Base-by-base conservation (phyloP, 2,113 vertebrate genomes). In the Hippocampus abdominalis region DNA sequence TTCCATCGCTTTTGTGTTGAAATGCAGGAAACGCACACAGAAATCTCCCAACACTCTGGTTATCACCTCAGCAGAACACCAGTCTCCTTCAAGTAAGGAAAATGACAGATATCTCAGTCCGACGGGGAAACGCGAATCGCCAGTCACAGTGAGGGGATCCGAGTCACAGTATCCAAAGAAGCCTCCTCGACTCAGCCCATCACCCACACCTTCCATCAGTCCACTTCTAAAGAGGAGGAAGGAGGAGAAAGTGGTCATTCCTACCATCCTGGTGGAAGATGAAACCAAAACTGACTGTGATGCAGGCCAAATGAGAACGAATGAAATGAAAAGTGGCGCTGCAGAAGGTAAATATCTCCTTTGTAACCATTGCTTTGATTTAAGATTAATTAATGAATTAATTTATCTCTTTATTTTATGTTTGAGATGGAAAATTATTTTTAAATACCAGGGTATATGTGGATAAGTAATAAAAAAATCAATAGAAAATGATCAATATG, bases 181-280 rank as follows among this genome's bases (percentile, higher is more conserved):
- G 72, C 79, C 87, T 29, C 71, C 78, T 0, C 67, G 79, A 3
- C 70, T 81, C 49, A 71, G 68, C n/a, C 73, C 83, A 0, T 80
- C 81, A 1, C 81, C 88, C 27, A 77, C 81, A 8, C 76, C 85
- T 0, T 74, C 80, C 10, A 2, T 80, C 69, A 89, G 88, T 69
- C 89, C 90, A 0, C 77, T 83, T 15, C 29, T 79, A 11, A 90
- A 91, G 76, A 90, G 90, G 68, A 91, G 76, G 90, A 92, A 80
- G 88, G 91, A 25, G 0, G 73, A 71, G 40, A 91, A 79, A 23
- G 4, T 78, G 51, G 80, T 36, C 74, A 80, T 91, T 77, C 92
- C 91, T 13, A 72, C 78, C 0, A 89, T 92, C 75, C 57, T 87
- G 56, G 66, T 91, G 53, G 88, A 90, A 74, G 83, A 90, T 27